Conservation (phyloP, 2,113 vertebrate genomes). For the Suncus etruscus region DNA sequence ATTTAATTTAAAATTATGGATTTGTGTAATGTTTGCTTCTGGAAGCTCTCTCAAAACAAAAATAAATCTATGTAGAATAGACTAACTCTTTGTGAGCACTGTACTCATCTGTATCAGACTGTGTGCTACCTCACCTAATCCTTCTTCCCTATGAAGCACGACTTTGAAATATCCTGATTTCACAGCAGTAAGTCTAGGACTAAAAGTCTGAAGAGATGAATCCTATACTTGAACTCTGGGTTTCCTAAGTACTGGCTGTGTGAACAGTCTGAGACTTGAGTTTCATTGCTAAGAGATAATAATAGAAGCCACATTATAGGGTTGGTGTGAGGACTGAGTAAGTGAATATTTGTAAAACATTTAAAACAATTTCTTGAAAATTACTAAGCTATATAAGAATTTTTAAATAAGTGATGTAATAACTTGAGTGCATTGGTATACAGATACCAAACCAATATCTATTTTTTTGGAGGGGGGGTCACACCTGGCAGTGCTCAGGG, state of each 20-base stretch:
- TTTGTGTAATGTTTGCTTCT: not conserved
- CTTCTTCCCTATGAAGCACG: not conserved
- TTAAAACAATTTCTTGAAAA: conserved; percentile 8
- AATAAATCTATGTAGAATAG: not conserved
- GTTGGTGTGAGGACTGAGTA: not conserved
- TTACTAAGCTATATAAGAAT: conserved; percentile 4
- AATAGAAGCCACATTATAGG: not conserved
- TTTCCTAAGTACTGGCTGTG: not conserved
- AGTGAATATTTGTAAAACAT: not conserved
- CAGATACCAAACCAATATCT: not conserved
- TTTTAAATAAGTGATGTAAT: not conserved
- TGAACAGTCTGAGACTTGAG: not conserved
- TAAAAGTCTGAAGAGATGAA: not conserved
- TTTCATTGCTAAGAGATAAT: not conserved
- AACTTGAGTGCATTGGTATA: not conserved
- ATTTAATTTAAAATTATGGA: no score
- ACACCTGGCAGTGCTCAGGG: no score
- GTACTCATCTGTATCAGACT: not conserved
- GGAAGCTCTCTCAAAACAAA: not conserved
- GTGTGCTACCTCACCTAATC: not conserved
- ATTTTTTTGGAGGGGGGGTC: no score
- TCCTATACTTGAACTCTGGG: not conserved
- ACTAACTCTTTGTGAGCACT: not conserved
- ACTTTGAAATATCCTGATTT: not conserved
- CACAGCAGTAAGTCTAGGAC: not conserved